Evolutionary conservation across 2,113 vertebrate genomes (phyloP).

Genomic region (Alexandromys fortis): DNA sequence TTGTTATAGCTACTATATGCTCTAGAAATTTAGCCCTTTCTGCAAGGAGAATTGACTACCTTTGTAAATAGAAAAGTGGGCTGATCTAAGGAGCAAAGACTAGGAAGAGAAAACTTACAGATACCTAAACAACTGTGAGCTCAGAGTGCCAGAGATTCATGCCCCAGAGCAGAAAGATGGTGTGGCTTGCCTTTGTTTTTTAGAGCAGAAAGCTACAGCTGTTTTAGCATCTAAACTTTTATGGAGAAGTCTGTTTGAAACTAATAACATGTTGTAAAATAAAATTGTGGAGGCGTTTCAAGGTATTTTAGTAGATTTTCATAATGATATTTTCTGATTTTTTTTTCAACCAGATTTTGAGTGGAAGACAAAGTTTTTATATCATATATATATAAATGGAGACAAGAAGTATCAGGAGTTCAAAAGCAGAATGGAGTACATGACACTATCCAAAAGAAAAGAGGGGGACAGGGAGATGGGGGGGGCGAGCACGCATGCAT

Average conservation of each 20-base stretch:
- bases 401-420: background rate
- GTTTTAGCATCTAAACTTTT: conserved; percentile 32
- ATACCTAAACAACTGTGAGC: conserved; percentile 17
- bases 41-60: background rate
- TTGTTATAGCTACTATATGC: background rate
- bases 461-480: background rate
- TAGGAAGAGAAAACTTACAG: background rate
- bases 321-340: background rate
- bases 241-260: background rate
- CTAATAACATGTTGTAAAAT: background rate
- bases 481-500: too few relatives aligned
- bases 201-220: background rate
- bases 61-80: background rate
- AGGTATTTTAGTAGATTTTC: background rate
- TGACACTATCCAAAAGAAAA: background rate
- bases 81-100: conserved; percentile 13
- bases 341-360: background rate
- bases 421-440: background rate
- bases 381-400: background rate
- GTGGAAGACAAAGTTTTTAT: conserved; percentile 27
- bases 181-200: background rate
- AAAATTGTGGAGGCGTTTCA: background rate
- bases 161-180: background rate
- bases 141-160: conserved; percentile 15
- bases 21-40: background rate